phyloP scores from a whole-genome alignment of 2,113 vertebrate species.

The Excalfactoria chinensis region DNA sequence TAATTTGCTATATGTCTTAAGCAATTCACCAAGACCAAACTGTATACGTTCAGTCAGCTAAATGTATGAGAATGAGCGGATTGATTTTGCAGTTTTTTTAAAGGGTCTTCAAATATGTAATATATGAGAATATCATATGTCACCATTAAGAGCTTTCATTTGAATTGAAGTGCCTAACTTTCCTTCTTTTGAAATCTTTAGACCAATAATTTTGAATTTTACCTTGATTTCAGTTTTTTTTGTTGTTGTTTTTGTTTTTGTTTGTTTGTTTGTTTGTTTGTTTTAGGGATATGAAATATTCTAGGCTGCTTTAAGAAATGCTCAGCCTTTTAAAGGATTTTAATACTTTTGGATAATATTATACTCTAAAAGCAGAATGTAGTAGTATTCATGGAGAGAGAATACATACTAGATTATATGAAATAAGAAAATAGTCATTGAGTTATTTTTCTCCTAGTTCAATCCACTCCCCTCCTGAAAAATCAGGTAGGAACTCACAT shows the following conservation, averaged over 20 bases:
- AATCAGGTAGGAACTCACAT: not conserved
- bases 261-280: not conserved
- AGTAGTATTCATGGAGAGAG: not conserved
- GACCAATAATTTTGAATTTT: not conserved
- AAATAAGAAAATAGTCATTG: not conserved
- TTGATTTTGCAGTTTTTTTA: not conserved
- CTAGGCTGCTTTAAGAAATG: not conserved
- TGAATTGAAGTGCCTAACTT: not conserved
- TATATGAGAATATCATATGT: not conserved
- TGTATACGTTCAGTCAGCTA: not conserved
- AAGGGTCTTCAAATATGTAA: not conserved
- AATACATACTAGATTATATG: not conserved
- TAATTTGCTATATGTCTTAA: constrained; percentile 18
- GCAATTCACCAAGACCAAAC: not conserved
- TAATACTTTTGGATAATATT: not conserved
- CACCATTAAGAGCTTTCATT: not conserved
- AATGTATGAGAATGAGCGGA: not conserved
- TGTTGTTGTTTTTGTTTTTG: not conserved
- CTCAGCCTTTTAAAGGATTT: not conserved
- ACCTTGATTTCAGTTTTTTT: not conserved
- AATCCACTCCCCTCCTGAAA: not conserved
- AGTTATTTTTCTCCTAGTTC: not conserved
- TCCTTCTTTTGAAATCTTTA: not conserved
- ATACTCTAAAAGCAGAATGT: not conserved
- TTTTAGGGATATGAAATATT: not conserved